Percentiles rank a stretch among this genome's conserved stretches.
These are phyloP conservation scores for Callionymus lyra DNA, from an alignment of 2,113 vertebrate genomes.

Conservation along the genomic window DNA sequence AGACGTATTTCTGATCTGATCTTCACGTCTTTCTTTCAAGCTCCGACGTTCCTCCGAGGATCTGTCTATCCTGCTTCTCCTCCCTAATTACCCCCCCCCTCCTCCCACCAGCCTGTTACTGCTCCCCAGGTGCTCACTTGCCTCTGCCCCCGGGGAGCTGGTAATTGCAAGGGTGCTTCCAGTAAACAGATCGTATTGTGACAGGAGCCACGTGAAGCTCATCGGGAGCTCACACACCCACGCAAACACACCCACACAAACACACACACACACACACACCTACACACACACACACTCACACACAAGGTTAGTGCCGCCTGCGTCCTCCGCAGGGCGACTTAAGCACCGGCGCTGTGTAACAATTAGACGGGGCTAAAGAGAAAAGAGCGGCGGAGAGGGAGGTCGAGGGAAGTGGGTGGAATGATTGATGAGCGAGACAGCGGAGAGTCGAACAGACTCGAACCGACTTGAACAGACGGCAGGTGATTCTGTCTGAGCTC, in stretches of 20 bases:
- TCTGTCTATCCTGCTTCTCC: slow-evolving; percentile 30
- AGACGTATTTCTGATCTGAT: no score
- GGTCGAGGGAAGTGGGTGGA: slow-evolving; percentile 7
- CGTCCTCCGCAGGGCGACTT: slow-evolving; percentile 28
- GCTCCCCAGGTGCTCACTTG: slow-evolving; percentile 31
- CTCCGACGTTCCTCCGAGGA: slow-evolving; percentile 17
- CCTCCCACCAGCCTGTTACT: slow-evolving; percentile 8
- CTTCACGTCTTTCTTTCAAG: no score
- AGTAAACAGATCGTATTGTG: slow-evolving; percentile 60
- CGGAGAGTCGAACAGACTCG: no score
- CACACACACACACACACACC: slow-evolving; percentile 37
- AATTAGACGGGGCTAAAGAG: slow-evolving; percentile 33
- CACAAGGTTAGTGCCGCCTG: slow-evolving; percentile 26
- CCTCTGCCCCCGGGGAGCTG: slow-evolving; percentile 22
- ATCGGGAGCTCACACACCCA: slow-evolving; percentile 56
- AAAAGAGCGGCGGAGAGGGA: background rate
- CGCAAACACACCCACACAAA: no score
- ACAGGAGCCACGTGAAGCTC: slow-evolving; percentile 59
- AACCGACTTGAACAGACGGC: background rate
- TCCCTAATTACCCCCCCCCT: slow-evolving; percentile 28
- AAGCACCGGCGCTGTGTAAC: slow-evolving; percentile 33
- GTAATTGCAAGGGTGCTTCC: slow-evolving; percentile 44
- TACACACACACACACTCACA: slow-evolving; percentile 43
- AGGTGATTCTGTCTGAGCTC: background rate
- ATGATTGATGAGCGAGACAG: slow-evolving; percentile 1